Evolutionary conservation across 2,888 invertebrate genomes (phyloP), one percentile per base, ranked within the genome.

Genomic region (Agrotis puta): DNA sequence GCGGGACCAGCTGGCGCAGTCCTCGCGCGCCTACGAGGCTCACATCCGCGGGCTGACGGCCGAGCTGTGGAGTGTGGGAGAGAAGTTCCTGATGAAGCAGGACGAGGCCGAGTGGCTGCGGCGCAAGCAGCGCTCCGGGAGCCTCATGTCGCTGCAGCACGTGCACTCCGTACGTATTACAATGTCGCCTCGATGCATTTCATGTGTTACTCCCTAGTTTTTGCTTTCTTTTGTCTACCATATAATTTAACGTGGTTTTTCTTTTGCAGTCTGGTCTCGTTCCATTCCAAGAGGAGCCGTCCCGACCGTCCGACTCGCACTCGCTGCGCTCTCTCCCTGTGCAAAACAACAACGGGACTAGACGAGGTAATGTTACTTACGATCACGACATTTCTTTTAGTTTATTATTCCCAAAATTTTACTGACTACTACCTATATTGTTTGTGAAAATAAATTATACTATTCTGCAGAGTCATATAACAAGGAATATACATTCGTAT

Each of bases 1-100:
- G 9, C 87, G 95, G 57, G 95, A 97, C 74, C 94, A 96, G 61
- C 83, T 95, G 74, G 90, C 90, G 64, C 91, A 91, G 76, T 90
- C 92, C 13, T 92, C 93, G 73, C 85, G 87, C 48, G 91, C 89
- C 5, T 96, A 94, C 81, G 95, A 93, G 89, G 90, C 90, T 72
- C 96, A 93, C 85, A 96, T 94, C 33, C 88, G 90, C 22, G 86
- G 93, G 83, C 86, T 97, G 64, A 97, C 96, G 13, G 93, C 96
- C 0, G 97, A 97, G 84, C 90, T 97, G 72, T 97, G 97, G 97
- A 94, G 92, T 50, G 96, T 97, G 0, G 97, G 97, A 0, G 97
- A 97, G 88, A 97, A 97, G 88, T 95, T 97, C 74, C 89, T 97
- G 1, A 92, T 95, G 78, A 95, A 97, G 87, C 96, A 96, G 62